These are phyloP conservation scores for Rhinolophus ferrumequinum DNA, from an alignment of 2,113 vertebrate genomes.

Conservation along the genomic window DNA sequence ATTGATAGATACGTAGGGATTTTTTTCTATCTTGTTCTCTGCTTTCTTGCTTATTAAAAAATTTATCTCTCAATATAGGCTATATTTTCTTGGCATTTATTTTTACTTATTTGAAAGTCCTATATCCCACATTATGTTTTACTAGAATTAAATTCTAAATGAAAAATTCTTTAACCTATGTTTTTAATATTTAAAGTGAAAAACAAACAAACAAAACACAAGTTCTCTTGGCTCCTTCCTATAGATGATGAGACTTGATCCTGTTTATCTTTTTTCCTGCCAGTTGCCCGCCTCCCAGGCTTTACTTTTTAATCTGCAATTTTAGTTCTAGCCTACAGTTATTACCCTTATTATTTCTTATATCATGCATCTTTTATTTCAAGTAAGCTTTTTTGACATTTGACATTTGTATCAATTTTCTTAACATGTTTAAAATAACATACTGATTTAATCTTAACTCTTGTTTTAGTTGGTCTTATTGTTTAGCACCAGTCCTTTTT, in stretches of 20 bases:
- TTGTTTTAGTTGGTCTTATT: not conserved
- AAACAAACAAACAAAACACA: not conserved
- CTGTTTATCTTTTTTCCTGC: not conserved
- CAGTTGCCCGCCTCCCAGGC: not conserved
- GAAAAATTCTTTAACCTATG: not conserved
- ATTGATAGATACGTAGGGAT: not conserved
- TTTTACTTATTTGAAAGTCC: not conserved
- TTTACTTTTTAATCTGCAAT: not conserved
- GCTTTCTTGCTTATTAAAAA: not conserved
- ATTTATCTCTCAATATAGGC: not conserved
- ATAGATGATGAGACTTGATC: not conserved
- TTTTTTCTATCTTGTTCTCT: not conserved
- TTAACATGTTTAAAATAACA: not conserved
- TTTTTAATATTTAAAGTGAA: not conserved
- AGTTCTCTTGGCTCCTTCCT: not conserved
- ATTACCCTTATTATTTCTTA: not conserved
- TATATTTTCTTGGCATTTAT: not conserved
- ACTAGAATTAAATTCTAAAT: constrained; percentile 8
- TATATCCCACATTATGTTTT: not conserved
- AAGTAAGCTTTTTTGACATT: not conserved
- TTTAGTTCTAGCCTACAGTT: not conserved
- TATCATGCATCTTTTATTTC: not conserved
- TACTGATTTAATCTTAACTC: not conserved
- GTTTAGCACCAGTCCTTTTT: not conserved
- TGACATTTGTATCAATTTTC: not conserved